These are phyloP conservation scores for Zapornia atra DNA, from an alignment of 2,113 vertebrate species.

Conservation along the genomic window DNA sequence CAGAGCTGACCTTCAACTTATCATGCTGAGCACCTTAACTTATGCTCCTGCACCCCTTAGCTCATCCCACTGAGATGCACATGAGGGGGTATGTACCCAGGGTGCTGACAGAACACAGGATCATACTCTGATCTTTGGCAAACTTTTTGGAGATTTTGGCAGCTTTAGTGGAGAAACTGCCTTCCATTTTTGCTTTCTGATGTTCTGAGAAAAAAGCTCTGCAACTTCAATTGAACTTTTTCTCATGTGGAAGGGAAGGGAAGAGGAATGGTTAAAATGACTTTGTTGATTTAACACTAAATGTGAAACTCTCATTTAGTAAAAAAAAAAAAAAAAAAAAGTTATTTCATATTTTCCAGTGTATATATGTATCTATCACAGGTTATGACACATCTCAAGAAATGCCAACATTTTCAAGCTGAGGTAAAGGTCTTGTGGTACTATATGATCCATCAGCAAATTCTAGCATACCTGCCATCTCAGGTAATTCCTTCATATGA, in stretches of 20 bases:
- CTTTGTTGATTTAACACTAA: neutral
- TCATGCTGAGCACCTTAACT: neutral
- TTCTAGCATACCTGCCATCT: neutral
- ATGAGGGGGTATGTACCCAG: accelerated
- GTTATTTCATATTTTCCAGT: neutral
- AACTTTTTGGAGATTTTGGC: neutral
- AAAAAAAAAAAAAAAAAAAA: neutral
- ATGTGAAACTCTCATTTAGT: neutral
- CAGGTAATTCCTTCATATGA: neutral
- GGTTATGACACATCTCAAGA: neutral
- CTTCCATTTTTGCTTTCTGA: neutral
- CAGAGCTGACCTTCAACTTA: neutral
- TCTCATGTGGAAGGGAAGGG: neutral
- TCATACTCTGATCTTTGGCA: neutral
- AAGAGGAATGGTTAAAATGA: neutral
- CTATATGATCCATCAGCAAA: neutral
- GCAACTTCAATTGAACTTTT: neutral
- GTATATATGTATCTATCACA: neutral
- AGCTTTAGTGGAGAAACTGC: neutral
- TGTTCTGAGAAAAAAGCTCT: neutral
- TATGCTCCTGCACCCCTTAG: neutral
- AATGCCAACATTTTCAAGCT: neutral
- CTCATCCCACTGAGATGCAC: neutral
- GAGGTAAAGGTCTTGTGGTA: neutral
- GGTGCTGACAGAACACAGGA: neutral